These are phyloP conservation scores for Seriola rivoliana DNA, from an alignment of 2,113 vertebrate species.

Conservation along the genomic window DNA sequence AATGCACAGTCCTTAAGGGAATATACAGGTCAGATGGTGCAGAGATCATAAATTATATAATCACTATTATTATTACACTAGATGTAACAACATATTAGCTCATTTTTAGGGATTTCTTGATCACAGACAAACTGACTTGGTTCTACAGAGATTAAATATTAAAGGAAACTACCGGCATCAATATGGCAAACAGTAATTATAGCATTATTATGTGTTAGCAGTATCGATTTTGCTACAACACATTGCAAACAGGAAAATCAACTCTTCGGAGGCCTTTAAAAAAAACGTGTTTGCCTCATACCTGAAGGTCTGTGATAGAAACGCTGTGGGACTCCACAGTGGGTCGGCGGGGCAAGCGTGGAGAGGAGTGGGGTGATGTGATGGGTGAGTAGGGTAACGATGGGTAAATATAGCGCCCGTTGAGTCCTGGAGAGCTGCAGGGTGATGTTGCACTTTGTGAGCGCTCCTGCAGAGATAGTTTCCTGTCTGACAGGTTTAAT, in stretches of 20 bases:
- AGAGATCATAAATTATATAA: constrained; percentile 24
- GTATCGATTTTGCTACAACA: background rate
- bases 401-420: constrained; percentile 89
- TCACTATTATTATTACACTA: constrained; percentile 1
- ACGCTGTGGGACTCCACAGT: constrained; percentile 97
- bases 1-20: constrained; percentile 19
- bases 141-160: background rate
- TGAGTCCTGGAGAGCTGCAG: constrained; percentile 77
- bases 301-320: constrained; percentile 96
- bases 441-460: constrained; percentile 83
- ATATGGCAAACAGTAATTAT: background rate
- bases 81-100: background rate
- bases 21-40: constrained; percentile 17
- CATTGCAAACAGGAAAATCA: background rate
- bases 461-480: constrained; percentile 94
- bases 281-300: constrained; percentile 56
- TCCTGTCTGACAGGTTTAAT: constrained; percentile 88
- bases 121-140: background rate
- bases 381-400: constrained; percentile 91
- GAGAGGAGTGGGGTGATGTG: constrained; percentile 94
- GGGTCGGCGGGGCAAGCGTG: constrained; percentile 91
- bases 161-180: background rate
- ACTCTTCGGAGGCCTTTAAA: background rate
- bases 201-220: background rate
- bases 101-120: background rate